phyloP scores from a whole-genome alignment of 1,140 invertebrate species.

The Anoplophora glabripennis region DNA sequence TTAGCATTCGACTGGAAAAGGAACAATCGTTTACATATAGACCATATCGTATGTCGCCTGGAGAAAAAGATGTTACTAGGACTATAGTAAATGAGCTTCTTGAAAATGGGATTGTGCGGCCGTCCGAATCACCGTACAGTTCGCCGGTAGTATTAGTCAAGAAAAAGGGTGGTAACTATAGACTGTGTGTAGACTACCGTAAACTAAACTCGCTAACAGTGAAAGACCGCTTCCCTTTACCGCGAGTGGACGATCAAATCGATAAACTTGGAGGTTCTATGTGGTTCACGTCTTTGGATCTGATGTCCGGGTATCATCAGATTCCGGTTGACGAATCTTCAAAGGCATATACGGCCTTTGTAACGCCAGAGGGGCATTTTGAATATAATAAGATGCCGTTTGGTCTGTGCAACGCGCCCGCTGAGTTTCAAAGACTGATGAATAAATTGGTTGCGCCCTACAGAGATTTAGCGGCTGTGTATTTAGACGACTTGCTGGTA shows the following conservation, averaged over 20 bases:
- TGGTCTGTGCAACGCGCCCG: constrained; percentile 38
- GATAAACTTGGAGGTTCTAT: constrained; percentile 23
- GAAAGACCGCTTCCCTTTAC: constrained; percentile 38
- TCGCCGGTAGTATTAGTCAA: constrained; percentile 48
- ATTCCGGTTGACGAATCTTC: constrained; percentile 39
- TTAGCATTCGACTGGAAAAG: too few relatives aligned
- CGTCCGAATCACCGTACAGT: constrained; percentile 44
- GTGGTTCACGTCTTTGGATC: constrained; percentile 38
- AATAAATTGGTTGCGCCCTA: constrained; percentile 12
- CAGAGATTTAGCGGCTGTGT: constrained; percentile 13
- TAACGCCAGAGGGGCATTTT: constrained; percentile 34
- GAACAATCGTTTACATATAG: too few relatives aligned
- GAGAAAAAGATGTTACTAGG: too few relatives aligned
- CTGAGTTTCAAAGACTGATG: constrained; percentile 34
- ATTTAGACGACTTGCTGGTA: constrained; percentile 29
- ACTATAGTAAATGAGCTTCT: not conserved
- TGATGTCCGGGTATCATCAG: constrained; percentile 35
- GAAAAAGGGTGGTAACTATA: constrained; percentile 33
- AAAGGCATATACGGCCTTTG: constrained; percentile 38
- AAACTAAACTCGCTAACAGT: constrained; percentile 25
- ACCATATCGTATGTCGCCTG: too few relatives aligned
- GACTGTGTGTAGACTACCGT: constrained; percentile 38
- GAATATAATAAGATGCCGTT: constrained; percentile 36
- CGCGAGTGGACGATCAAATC: constrained; percentile 32
- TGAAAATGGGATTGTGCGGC: not conserved